These are phyloP conservation scores for Dicycla oo DNA, from an alignment of 2,888 invertebrate genomes.

Conservation along the genomic window DNA sequence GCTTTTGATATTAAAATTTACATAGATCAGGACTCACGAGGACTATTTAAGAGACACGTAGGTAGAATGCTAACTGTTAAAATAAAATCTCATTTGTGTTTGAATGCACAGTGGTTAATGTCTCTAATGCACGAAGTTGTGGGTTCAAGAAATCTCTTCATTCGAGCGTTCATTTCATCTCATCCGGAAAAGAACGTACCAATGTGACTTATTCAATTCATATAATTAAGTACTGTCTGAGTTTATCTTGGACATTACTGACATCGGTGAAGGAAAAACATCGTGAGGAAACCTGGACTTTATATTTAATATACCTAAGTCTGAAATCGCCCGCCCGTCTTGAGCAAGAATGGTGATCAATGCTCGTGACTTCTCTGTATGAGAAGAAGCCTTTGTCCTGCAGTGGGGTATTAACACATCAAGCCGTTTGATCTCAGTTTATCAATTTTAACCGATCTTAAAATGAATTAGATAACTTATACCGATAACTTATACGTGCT, in stretches of 20 bases:
- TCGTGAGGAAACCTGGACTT: background rate
- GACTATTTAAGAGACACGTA: background rate
- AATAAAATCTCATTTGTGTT: background rate
- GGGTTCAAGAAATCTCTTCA: no score
- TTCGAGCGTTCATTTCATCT: no score
- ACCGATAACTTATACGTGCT: background rate
- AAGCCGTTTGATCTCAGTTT: background rate
- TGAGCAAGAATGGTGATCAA: background rate
- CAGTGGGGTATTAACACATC: background rate
- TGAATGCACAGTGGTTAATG: no score
- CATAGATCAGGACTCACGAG: background rate
- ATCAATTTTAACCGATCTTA: background rate
- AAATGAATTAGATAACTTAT: background rate
- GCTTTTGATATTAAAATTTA: conserved; percentile 2
- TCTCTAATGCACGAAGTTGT: background rate
- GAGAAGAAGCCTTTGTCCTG: background rate
- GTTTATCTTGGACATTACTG: background rate
- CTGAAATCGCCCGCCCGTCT: background rate
- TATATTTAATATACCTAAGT: no score
- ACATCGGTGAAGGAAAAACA: background rate
- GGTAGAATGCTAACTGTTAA: background rate
- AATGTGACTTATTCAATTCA: background rate
- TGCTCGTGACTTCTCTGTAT: background rate
- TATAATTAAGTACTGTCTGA: no score
- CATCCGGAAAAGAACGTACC: background rate